These are phyloP conservation scores for Helicoverpa zea DNA, from an alignment of 1,140 invertebrate species.

Conservation along the genomic window DNA sequence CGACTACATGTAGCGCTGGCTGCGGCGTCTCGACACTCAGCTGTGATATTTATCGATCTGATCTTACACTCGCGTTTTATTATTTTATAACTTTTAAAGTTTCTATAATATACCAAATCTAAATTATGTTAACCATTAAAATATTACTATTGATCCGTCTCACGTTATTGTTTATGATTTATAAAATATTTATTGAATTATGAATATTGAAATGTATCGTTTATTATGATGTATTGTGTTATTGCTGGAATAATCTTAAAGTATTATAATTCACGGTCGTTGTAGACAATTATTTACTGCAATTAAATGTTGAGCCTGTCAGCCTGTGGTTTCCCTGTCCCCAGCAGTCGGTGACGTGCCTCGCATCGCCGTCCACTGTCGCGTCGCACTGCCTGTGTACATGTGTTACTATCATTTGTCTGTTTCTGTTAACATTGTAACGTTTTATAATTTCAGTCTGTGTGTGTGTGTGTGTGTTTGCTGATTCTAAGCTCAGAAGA, in stretches of 20 bases:
- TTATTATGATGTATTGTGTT: not conserved
- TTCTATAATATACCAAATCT: constrained; percentile 7
- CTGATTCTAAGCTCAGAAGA: not conserved
- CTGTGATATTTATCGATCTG: constrained; percentile 50
- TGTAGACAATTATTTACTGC: constrained; percentile 40
- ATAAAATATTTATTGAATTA: constrained; percentile 7
- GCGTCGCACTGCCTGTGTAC: not conserved
- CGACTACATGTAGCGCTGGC: constrained; percentile 51
- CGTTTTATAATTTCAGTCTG: not conserved
- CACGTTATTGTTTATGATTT: not conserved
- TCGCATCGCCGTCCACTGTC: not conserved
- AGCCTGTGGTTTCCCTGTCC: constrained; percentile 24
- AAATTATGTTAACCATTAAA: constrained; percentile 29
- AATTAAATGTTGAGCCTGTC: constrained; percentile 42
- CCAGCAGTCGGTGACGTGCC: not conserved
- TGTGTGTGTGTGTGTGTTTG: not conserved
- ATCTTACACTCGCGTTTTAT: constrained; percentile 14
- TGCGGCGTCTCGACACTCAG: not conserved
- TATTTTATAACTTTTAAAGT: not conserved
- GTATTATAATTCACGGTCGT: not conserved
- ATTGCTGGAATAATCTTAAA: constrained; percentile 9
- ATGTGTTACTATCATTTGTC: not conserved
- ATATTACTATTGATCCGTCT: constrained; percentile 19
- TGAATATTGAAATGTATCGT: not conserved
- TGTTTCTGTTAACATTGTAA: not conserved